phyloP scores from a whole-genome alignment of 1,140 invertebrate genomes.

The Neodiprion fabricii region DNA sequence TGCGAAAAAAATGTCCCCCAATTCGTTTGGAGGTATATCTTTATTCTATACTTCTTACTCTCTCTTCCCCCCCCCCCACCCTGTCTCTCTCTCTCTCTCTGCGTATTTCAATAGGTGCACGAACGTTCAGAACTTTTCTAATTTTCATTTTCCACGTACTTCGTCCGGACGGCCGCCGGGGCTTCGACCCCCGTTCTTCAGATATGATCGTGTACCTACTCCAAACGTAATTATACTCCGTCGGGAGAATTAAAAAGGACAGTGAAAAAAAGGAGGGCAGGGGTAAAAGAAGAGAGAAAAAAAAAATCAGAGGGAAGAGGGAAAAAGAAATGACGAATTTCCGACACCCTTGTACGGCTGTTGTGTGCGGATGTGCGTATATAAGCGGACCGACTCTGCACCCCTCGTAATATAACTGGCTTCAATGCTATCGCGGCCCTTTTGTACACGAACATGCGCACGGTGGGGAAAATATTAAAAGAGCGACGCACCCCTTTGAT shows the following conservation, averaged over 20 bases:
- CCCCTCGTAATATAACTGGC: neutral
- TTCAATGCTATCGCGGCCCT: constrained; percentile 9
- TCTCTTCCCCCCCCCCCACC: too few relatives aligned
- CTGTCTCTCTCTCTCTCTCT: too few relatives aligned
- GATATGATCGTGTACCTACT: neutral
- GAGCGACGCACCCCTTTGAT: constrained; percentile 1
- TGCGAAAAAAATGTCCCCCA: too few relatives aligned
- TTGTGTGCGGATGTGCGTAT: neutral
- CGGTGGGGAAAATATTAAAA: neutral
- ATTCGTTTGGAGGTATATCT: too few relatives aligned
- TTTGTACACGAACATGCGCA: neutral
- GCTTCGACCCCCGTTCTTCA: neutral
- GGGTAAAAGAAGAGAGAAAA: too few relatives aligned
- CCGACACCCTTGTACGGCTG: constrained; percentile 1
- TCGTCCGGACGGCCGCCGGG: too few relatives aligned
- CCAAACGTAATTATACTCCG: neutral
- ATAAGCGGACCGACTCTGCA: neutral
- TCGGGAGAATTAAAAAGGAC: neutral
- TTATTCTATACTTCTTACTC: too few relatives aligned
- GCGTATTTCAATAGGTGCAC: too few relatives aligned
- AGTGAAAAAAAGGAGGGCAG: neutral
- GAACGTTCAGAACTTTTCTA: too few relatives aligned
- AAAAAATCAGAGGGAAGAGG: neutral
- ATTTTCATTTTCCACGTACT: too few relatives aligned
- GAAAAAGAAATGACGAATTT: neutral